A percentile compares a stretch with the other conserved stretches of the same genome.
Evolutionary conservation across 1,140 invertebrate species (phyloP).

Genomic region (Drosophila athabasca): DNA sequence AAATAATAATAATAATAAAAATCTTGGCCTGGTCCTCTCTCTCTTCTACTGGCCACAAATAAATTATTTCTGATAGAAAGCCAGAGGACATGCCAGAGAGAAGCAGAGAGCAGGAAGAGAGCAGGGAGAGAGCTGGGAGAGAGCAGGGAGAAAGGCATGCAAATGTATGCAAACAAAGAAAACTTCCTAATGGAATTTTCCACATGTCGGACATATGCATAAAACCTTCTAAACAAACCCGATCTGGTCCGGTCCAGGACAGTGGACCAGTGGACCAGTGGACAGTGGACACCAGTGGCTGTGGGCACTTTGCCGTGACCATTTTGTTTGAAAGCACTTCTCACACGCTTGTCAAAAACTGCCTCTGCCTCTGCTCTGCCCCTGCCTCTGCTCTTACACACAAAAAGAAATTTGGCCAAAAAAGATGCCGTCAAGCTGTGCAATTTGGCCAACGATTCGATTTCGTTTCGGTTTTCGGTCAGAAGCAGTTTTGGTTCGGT

Average conservation of each 20-base stretch:
- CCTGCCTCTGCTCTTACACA: too few relatives aligned
- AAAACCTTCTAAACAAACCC: conserved; percentile 76
- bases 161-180: conserved; percentile 81
- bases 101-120: conserved; percentile 2
- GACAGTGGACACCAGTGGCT: conserved; percentile 1
- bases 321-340: conserved; percentile 68
- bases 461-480: conserved; percentile 36
- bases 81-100: conserved; percentile 8
- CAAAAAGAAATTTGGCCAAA: conserved; percentile 13
- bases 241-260: background rate
- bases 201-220: conserved; percentile 79
- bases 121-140: too few relatives aligned
- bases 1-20: conserved; percentile 77
- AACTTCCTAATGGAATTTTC: conserved; percentile 81
- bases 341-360: conserved; percentile 67
- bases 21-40: conserved; percentile 27
- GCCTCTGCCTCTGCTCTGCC: conserved; percentile 4
- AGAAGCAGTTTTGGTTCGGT: background rate
- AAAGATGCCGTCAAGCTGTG: conserved; percentile 59
- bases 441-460: conserved; percentile 52
- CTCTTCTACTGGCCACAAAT: conserved; percentile 54
- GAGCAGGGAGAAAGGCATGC: conserved; percentile 45
- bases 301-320: conserved; percentile 57
- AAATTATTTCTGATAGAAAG: conserved; percentile 61
- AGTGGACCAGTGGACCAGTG: background rate